Conservation (phyloP, 2,888 invertebrate species). For the Acanthosoma haemorrhoidale region DNA sequence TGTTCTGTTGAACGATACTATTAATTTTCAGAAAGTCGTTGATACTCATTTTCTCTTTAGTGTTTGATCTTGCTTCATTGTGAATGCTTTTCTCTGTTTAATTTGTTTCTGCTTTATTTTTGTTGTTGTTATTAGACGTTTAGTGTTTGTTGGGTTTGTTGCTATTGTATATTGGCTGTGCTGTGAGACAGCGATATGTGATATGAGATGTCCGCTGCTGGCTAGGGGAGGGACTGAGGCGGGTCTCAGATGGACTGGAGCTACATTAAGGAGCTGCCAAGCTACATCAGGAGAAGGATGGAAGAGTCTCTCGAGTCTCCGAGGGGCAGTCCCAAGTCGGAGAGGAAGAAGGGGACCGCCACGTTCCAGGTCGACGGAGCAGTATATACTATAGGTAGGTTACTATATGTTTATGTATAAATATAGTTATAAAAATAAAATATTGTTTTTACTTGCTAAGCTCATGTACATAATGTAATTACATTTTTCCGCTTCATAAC, state of each 20-base stretch:
- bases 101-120: neutral
- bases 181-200: neutral
- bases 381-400: conserved; percentile 77
- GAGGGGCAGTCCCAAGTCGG: conserved; percentile 42
- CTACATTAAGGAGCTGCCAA: conserved; percentile 35
- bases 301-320: conserved; percentile 26
- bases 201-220: neutral
- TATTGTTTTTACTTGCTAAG: too few species aligned
- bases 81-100: neutral
- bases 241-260: conserved; percentile 35
- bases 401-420: too few species aligned
- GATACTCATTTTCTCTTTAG: neutral
- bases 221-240: conserved; percentile 19
- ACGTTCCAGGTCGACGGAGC: conserved; percentile 82
- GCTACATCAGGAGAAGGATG: conserved; percentile 34
- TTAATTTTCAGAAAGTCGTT: too few species aligned
- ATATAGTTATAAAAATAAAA: too few species aligned
- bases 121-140: neutral
- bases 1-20: too few species aligned
- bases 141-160: neutral
- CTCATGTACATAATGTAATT: too few species aligned
- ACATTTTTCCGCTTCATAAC: too few species aligned
- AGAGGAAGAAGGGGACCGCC: conserved; percentile 81
- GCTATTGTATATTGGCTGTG: neutral
- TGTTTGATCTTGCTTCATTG: neutral